phyloP scores from a whole-genome alignment of 2,113 vertebrate genomes.

The Psophia crepitans region DNA sequence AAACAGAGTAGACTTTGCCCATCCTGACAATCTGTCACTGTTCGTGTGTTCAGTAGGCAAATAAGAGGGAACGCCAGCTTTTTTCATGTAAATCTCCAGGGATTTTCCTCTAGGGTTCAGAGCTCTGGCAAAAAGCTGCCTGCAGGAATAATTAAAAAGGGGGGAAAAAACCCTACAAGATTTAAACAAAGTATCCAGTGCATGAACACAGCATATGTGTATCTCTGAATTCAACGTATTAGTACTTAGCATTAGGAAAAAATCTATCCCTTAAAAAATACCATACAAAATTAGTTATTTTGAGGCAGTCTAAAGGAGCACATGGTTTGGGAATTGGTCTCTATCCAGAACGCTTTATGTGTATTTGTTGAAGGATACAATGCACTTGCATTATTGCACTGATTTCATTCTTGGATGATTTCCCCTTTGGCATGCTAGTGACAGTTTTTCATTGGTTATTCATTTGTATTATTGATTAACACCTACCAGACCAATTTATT shows the following conservation, averaged over 20 bases:
- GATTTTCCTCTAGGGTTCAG: constrained; percentile 55
- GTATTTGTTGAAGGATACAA: constrained; percentile 68
- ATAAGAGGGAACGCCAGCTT: constrained; percentile 38
- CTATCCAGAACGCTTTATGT: constrained; percentile 58
- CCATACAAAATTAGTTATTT: neutral
- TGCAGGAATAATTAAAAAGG: constrained; percentile 39
- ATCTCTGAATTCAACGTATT: neutral
- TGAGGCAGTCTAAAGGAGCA: neutral
- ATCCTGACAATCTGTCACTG: constrained; percentile 62
- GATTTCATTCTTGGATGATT: constrained; percentile 74
- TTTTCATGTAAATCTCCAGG: constrained; percentile 56
- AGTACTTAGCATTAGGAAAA: neutral
- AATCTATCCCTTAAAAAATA: neutral
- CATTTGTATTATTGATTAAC: constrained; percentile 74
- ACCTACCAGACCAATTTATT: constrained; percentile 67
- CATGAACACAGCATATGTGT: neutral
- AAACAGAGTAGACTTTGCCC: constrained; percentile 41
- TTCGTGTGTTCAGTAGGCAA: constrained; percentile 43
- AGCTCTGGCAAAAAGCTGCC: constrained; percentile 45
- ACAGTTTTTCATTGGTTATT: constrained; percentile 72
- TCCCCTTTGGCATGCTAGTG: constrained; percentile 69
- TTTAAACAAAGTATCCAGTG: neutral
- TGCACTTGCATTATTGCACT: constrained; percentile 52
- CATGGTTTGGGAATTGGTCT: constrained; percentile 38
- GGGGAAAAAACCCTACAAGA: neutral